Conservation (phyloP, 2,888 invertebrate species). For the Xestia ashworthii region DNA sequence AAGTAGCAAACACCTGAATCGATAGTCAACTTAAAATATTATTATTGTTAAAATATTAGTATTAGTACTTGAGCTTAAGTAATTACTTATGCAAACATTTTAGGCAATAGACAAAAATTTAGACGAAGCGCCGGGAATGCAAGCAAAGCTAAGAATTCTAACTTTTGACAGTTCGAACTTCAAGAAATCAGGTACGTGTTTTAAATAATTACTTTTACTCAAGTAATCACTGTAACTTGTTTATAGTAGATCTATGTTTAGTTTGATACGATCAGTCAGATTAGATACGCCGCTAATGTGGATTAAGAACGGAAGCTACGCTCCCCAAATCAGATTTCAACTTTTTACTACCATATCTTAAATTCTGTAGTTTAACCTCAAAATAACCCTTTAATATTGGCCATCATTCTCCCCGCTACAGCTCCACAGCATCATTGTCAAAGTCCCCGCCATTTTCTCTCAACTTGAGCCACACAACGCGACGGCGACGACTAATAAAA, state of each 20-base stretch:
- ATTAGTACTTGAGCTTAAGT: no score
- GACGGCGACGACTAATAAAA: constrained; percentile 76
- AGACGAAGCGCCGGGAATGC: no score
- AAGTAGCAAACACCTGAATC: neutral
- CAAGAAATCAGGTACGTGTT: no score
- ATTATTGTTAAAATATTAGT: no score
- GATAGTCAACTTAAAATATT: no score
- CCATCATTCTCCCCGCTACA: neutral
- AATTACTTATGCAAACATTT: no score
- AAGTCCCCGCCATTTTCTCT: constrained; percentile 16
- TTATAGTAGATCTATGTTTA: neutral
- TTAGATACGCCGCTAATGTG: neutral
- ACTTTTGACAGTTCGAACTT: no score
- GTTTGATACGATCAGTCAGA: neutral
- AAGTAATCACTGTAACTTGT: no score
- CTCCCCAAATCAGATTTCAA: neutral
- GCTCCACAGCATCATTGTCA: constrained; percentile 12
- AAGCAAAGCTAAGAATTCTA: no score
- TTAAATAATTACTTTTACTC: no score
- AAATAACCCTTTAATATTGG: neutral
- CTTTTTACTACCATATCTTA: neutral
- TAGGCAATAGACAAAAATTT: no score
- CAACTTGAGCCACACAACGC: constrained; percentile 42
- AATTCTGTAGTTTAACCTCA: no score
- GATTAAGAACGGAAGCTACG: neutral